Percentiles rank a stretch among this genome's conserved stretches.
Conservation (phyloP, 2,797 vertebrate species). For the Phrynocephalus forsythii region DNA sequence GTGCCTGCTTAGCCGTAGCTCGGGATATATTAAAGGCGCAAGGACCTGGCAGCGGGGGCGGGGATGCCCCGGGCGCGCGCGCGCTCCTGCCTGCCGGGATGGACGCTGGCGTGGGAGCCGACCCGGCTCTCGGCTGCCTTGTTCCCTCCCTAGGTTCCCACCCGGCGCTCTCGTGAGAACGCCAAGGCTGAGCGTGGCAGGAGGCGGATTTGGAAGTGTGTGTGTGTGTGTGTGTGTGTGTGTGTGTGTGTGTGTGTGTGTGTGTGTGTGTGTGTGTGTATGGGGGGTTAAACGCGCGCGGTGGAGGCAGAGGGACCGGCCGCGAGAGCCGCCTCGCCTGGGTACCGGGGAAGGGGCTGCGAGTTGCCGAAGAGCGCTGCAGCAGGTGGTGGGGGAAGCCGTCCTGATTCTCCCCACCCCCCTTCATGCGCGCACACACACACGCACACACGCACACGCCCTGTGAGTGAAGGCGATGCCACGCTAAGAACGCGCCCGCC, state of each 20-base stretch:
- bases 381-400: background rate
- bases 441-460: too few species aligned
- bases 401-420: too few species aligned
- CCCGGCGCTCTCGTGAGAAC: slow-evolving; percentile 16
- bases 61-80: slow-evolving; percentile 3
- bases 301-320: background rate
- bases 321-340: too few species aligned
- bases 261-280: too few species aligned
- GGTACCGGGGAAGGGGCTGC: too few species aligned
- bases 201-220: background rate
- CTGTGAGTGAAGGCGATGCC: background rate
- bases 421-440: background rate
- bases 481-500: too few species aligned
- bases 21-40: slow-evolving; percentile 37
- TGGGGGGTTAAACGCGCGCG: too few species aligned
- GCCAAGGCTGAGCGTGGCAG: background rate
- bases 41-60: background rate
- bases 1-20: slow-evolving; percentile 43
- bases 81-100: background rate
- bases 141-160: background rate
- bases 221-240: too few species aligned
- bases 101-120: background rate
- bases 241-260: too few species aligned
- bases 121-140: background rate
- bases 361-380: background rate